Evolutionary conservation across 1,140 invertebrate genomes (phyloP).

Genomic region (Chironomus tepperi): DNA sequence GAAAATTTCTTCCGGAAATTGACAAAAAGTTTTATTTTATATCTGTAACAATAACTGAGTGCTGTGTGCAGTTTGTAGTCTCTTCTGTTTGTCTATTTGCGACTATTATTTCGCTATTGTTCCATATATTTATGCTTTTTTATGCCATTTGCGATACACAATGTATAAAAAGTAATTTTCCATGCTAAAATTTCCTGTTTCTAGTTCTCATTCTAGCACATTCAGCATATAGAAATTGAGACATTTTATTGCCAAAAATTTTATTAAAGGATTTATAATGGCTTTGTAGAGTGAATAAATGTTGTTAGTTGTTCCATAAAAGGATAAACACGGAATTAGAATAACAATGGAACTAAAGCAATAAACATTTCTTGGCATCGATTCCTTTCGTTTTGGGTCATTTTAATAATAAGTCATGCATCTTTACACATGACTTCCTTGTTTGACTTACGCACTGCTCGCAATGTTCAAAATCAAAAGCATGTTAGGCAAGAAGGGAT

Average conservation of each 20-base stretch:
- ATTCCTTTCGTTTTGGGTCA: conserved; percentile 2
- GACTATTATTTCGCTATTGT: background rate
- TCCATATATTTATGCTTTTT: background rate
- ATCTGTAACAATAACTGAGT: background rate
- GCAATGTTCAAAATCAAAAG: background rate
- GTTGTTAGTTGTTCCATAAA: background rate
- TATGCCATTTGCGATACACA: conserved; percentile 16
- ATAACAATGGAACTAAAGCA: background rate
- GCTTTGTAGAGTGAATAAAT: too few relatives aligned
- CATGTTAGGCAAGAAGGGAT: background rate
- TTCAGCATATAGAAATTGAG: background rate
- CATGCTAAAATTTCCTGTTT: too few relatives aligned
- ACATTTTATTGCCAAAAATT: background rate
- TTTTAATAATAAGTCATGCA: background rate
- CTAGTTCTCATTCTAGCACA: background rate
- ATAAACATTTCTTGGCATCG: background rate
- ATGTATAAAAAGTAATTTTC: background rate
- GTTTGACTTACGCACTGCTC: too few relatives aligned
- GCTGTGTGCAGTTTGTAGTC: background rate
- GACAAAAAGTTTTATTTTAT: background rate
- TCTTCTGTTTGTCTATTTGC: background rate
- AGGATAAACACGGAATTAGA: background rate
- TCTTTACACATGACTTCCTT: too few relatives aligned
- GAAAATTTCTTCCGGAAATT: conserved; percentile 12
- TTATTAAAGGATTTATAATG: too few relatives aligned